Evolutionary conservation across 2,888 invertebrate genomes (phyloP).

Genomic region (Caenorhabditis zanzibari): DNA sequence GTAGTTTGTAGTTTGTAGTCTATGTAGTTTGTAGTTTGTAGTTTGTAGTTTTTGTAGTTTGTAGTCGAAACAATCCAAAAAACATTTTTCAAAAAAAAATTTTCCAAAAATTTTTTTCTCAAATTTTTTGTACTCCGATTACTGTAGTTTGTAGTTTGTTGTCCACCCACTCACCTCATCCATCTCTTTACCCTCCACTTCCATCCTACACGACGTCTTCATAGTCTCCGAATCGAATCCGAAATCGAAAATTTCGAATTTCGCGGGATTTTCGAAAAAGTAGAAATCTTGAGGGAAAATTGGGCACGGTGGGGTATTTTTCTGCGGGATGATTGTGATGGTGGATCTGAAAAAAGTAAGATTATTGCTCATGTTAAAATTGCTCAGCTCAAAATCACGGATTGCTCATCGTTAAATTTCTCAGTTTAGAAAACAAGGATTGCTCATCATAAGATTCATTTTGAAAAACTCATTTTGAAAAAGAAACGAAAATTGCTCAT

Average conservation of each 20-base stretch:
- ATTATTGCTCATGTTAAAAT: neutral
- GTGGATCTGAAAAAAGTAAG: constrained; percentile 33
- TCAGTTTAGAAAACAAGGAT: neutral
- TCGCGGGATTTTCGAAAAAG: constrained; percentile 24
- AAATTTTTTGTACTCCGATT: neutral
- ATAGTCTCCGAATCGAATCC: constrained; percentile 6
- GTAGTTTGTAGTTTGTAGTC: too few species aligned
- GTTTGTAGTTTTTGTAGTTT: too few species aligned
- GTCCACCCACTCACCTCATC: neutral
- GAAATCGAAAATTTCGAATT: constrained; percentile 28
- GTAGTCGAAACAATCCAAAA: too few species aligned
- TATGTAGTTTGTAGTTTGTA: too few species aligned
- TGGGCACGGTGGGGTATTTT: constrained; percentile 3
- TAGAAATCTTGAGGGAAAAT: constrained; percentile 17
- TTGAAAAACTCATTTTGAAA: too few species aligned
- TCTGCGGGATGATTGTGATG: neutral
- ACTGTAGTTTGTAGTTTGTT: neutral
- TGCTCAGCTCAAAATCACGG: neutral
- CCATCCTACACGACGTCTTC: constrained; percentile 23
- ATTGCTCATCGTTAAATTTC: too few species aligned
- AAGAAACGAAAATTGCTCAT: too few species aligned
- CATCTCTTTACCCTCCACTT: neutral
- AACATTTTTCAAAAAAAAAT: neutral
- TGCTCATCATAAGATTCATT: neutral
- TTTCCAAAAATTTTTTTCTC: neutral